phyloP scores from a whole-genome alignment of 2,888 invertebrate genomes.

The Tanypteryx hageni region DNA sequence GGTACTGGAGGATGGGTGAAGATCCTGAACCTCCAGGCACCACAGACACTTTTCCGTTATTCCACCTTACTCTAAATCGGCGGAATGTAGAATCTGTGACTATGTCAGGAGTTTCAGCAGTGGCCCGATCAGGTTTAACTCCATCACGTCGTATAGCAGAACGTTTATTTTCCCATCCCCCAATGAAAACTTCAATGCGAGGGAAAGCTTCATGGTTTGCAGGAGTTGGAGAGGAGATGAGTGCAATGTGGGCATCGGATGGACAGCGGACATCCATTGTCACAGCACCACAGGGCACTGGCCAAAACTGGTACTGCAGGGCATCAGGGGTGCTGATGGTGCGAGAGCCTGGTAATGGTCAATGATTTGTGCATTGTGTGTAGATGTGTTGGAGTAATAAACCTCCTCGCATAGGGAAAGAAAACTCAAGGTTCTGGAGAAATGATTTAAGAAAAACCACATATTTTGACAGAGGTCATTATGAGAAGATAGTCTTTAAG shows the following conservation, averaged over 20 bases:
- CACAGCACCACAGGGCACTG: slow-evolving; percentile 75
- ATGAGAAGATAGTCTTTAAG: neutral
- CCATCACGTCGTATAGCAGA: slow-evolving; percentile 82
- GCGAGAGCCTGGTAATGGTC: slow-evolving; percentile 75
- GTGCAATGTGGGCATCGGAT: slow-evolving; percentile 82
- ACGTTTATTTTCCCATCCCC: slow-evolving; percentile 83
- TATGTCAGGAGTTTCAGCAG: slow-evolving; percentile 84
- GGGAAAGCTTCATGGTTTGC: slow-evolving; percentile 48
- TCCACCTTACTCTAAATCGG: slow-evolving; percentile 79
- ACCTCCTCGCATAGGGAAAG: neutral
- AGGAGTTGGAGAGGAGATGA: slow-evolving; percentile 73
- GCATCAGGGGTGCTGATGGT: slow-evolving; percentile 77
- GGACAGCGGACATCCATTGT: slow-evolving; percentile 77
- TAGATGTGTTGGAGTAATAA: neutral
- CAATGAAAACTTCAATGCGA: slow-evolving; percentile 78
- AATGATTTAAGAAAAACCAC: neutral
- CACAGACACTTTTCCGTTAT: slow-evolving; percentile 72
- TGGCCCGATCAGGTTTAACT: slow-evolving; percentile 81
- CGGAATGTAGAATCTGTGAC: slow-evolving; percentile 75
- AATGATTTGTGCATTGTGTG: neutral
- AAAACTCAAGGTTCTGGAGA: neutral
- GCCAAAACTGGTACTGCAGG: slow-evolving; percentile 80
- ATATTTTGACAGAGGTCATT: neutral
- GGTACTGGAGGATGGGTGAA: slow-evolving; percentile 78
- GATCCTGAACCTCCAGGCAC: slow-evolving; percentile 39